Evolutionary conservation across 2,797 vertebrate species (phyloP), one percentile per base, ranked within the genome.

Genomic region (Danio kyathit): DNA sequence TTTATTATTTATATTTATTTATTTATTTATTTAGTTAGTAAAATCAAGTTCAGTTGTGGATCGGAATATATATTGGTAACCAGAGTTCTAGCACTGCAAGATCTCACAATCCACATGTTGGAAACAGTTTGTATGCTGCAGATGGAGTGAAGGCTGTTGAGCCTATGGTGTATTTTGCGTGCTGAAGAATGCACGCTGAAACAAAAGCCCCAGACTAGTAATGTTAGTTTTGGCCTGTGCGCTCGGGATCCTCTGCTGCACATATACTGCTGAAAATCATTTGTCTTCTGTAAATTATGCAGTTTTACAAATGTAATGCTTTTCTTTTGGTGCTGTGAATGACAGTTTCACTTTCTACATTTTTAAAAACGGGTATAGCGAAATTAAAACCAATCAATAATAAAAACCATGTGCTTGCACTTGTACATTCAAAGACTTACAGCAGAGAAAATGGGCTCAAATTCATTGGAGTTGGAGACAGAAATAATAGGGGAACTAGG

Each of bases 161-260:
- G 67, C 48, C 46, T 64, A 14, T 29, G 17, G 61, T 60, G 43
- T 67, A 65, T 71, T 83, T 81, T 67, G 46, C 60, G 61, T 76
- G 21, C 79, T 56, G 56, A 64, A 65, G 51, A 85, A 51, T 76
- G 63, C 52, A 82, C 75, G 59, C 67, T 71, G 71, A 77, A 81
- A 87, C 51, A 80, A 81, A 74, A 71, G 70, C 69, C 81, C 78
- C 85, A 87, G 84, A 82, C 77, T 85, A 82, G 74, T 70, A 41
- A 17, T 76, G 79, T 81, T 85, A 83, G 84, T 84, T 65, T 85
- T 56, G 29, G 72, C 79, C 44, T 76, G 75, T 59, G 5, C 80
- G 76, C 70, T 76, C 56, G 78, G 83, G 87, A 83, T 85, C 77
- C 13, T 71, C 60, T 56, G 40, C 78, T 56, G 40, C 59, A 63